Evolutionary conservation across 2,888 invertebrate species (phyloP).

Genomic region (Agrotis segetum): DNA sequence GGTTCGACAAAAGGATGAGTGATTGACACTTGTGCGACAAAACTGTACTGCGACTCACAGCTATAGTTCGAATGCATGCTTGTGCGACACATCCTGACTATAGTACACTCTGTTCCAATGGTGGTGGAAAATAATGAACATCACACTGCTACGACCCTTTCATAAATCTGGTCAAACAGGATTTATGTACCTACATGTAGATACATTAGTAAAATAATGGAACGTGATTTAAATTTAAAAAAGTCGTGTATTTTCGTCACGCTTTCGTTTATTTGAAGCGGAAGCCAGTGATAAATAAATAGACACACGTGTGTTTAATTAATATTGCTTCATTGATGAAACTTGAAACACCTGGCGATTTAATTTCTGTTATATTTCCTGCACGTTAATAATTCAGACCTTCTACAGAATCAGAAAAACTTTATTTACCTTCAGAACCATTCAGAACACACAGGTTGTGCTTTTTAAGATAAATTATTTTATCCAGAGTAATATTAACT

Average conservation of each 20-base stretch:
- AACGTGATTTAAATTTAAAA: conserved; percentile 19
- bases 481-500: too few species aligned
- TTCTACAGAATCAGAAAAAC: too few species aligned
- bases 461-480: too few species aligned
- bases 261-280: conserved; percentile 18
- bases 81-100: too few species aligned
- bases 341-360: conserved; percentile 25
- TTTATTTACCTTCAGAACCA: too few species aligned
- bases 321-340: conserved; percentile 27
- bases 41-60: too few species aligned
- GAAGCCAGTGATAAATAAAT: conserved; percentile 12
- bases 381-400: not conserved
- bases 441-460: too few species aligned
- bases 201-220: not conserved
- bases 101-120: not conserved
- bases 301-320: conserved; percentile 36
- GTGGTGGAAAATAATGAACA: not conserved
- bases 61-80: too few species aligned
- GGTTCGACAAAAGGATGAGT: too few species aligned
- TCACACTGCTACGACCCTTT: not conserved
- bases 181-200: not conserved
- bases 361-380: conserved; percentile 19
- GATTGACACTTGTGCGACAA: too few species aligned
- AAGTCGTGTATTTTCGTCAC: conserved; percentile 36
- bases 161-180: not conserved